Percentiles rank a stretch among this genome's conserved stretches.
These are phyloP conservation scores for Dendrolimus pini DNA, from an alignment of 2,888 invertebrate genomes.

Conservation along the genomic window DNA sequence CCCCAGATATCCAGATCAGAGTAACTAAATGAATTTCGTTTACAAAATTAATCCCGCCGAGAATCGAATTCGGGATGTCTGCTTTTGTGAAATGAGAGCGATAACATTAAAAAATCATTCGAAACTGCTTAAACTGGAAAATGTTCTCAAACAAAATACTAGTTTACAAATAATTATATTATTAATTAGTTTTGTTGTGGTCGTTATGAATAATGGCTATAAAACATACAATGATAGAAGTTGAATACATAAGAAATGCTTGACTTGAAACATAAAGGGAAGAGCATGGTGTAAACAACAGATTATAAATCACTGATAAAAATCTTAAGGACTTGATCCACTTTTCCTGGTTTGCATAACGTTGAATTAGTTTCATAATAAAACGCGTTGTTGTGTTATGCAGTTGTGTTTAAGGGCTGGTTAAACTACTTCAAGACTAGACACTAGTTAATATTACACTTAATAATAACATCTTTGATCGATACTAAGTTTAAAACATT, in stretches of 20 bases:
- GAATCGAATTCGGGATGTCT: too few relatives aligned
- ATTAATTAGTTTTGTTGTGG: background rate
- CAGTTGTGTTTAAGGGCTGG: too few relatives aligned
- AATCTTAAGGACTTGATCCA: slow-evolving; percentile 34
- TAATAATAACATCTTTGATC: background rate
- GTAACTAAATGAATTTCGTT: too few relatives aligned
- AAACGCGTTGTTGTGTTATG: slow-evolving; percentile 17
- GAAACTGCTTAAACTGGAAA: too few relatives aligned
- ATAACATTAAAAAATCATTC: too few relatives aligned
- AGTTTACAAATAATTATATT: too few relatives aligned
- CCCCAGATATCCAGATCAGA: too few relatives aligned
- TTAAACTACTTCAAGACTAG: slow-evolving; percentile 4
- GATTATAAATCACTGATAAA: slow-evolving; percentile 21
- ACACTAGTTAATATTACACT: background rate
- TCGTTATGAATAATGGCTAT: background rate
- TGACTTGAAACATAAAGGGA: background rate
- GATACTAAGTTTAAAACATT: background rate
- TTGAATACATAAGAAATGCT: background rate
- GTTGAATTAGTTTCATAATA: slow-evolving; percentile 23
- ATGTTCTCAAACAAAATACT: too few relatives aligned
- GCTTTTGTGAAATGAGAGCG: too few relatives aligned
- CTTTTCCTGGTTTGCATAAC: slow-evolving; percentile 30
- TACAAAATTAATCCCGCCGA: too few relatives aligned
- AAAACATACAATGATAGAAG: background rate
- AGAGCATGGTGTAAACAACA: background rate